Conservation (phyloP, 2,888 invertebrate genomes). For the Xylota segnis region DNA sequence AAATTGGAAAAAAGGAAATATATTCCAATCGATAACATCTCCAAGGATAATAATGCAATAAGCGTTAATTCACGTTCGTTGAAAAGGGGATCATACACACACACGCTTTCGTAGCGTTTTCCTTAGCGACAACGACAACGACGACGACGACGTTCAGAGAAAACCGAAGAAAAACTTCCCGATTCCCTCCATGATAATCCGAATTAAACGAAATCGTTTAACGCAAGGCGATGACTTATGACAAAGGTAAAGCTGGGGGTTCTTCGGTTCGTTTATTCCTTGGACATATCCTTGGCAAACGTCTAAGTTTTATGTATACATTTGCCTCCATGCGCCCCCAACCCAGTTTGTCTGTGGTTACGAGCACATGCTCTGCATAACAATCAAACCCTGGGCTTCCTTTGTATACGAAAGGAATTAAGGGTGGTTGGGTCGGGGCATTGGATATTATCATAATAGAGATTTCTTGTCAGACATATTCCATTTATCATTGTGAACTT, state of each 20-base stretch:
- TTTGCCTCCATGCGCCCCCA: constrained; percentile 33
- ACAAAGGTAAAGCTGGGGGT: constrained; percentile 68
- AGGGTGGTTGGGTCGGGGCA: constrained; percentile 23
- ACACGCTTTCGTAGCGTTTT: constrained; percentile 18
- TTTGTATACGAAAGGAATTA: constrained; percentile 67
- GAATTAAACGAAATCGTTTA: constrained; percentile 77
- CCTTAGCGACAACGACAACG: constrained; percentile 41
- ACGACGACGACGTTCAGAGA: background rate
- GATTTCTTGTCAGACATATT: constrained; percentile 76
- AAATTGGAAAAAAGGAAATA: constrained; percentile 60
- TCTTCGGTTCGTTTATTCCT: constrained; percentile 65
- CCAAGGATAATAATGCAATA: constrained; percentile 75
- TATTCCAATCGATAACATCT: constrained; percentile 72
- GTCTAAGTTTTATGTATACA: constrained; percentile 64
- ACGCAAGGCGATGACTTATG: constrained; percentile 75
- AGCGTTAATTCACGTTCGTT: constrained; percentile 75
- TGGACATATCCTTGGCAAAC: constrained; percentile 69
- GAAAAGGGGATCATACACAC: constrained; percentile 56
- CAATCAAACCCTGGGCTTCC: constrained; percentile 57
- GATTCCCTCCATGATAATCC: constrained; percentile 62
- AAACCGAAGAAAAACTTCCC: constrained; percentile 59
- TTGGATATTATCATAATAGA: constrained; percentile 72
- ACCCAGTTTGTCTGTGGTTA: constrained; percentile 62
- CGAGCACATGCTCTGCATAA: constrained; percentile 75
- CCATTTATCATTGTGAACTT: constrained; percentile 73